Evolutionary conservation across 2,797 vertebrate species (phyloP).

Genomic region (Tenualosa thibaudeaui): DNA sequence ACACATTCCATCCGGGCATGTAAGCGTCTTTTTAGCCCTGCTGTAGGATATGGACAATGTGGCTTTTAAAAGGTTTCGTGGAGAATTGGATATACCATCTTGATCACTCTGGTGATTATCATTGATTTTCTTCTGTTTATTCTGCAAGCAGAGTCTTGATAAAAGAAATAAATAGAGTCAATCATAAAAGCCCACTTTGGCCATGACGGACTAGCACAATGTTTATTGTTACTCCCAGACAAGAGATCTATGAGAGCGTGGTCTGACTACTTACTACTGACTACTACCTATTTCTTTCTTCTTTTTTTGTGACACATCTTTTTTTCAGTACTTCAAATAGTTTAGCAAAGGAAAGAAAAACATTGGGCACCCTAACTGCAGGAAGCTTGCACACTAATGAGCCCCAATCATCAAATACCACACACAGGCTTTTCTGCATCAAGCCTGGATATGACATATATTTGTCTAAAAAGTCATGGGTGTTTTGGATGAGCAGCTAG

Average conservation of each 20-base stretch:
- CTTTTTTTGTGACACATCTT: neutral
- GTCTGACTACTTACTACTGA: neutral
- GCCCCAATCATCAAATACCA: neutral
- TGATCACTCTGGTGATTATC: slow-evolving; percentile 8
- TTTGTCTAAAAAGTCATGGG: neutral
- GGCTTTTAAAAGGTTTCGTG: slow-evolving; percentile 16
- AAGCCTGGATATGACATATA: neutral
- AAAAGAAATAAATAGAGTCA: neutral
- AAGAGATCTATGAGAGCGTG: neutral
- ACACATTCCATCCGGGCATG: neutral
- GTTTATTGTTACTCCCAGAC: neutral
- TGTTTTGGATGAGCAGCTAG: neutral
- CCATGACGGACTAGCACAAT: neutral
- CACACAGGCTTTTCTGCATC: neutral
- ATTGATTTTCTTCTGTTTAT: slow-evolving; percentile 15
- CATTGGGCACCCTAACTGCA: neutral
- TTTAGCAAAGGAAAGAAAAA: too few species aligned
- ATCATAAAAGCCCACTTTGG: slow-evolving; percentile 5
- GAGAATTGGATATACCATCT: slow-evolving; percentile 19
- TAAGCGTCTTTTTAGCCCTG: neutral
- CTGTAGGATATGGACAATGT: neutral
- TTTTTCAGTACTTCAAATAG: neutral
- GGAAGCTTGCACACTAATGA: neutral
- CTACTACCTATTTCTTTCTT: neutral
- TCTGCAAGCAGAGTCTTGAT: neutral